Conservation (phyloP, 2,888 invertebrate genomes). For the Flabesymbios commensalis region DNA sequence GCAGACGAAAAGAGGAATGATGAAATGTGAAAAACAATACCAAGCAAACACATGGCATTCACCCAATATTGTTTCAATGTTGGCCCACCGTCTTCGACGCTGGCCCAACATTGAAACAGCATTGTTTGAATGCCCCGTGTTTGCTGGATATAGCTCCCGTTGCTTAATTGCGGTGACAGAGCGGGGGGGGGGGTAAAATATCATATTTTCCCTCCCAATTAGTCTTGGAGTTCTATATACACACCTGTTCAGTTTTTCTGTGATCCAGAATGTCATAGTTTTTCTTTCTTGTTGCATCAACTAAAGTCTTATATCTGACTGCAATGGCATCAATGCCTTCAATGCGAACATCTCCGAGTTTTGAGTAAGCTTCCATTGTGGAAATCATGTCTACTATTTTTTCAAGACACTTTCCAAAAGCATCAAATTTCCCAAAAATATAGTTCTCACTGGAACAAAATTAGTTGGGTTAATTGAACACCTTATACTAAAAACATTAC, state of each 20-base stretch:
- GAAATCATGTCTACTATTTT: slow-evolving; percentile 89
- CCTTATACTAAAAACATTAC: not conserved
- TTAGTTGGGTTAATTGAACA: not conserved
- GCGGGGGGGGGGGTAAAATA: too few relatives aligned
- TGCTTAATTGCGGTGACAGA: too few relatives aligned
- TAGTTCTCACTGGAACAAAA: slow-evolving; percentile 88
- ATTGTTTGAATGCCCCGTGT: too few relatives aligned
- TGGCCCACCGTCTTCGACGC: too few relatives aligned
- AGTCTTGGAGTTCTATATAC: too few relatives aligned
- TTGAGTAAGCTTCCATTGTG: slow-evolving; percentile 83
- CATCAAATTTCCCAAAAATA: slow-evolving; percentile 95
- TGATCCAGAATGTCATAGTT: slow-evolving; percentile 91
- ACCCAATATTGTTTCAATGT: too few relatives aligned
- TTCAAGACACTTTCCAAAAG: slow-evolving; percentile 85
- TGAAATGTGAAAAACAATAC: too few relatives aligned
- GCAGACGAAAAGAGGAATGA: too few relatives aligned
- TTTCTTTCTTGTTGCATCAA: slow-evolving; percentile 80
- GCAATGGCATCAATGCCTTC: slow-evolving; percentile 67
- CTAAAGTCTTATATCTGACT: slow-evolving; percentile 81
- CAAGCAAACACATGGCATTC: too few relatives aligned
- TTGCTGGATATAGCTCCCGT: too few relatives aligned
- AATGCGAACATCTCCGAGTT: slow-evolving; percentile 71
- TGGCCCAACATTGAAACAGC: too few relatives aligned
- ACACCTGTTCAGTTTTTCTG: slow-evolving; percentile 81
- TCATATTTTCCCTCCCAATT: too few relatives aligned